Evolutionary conservation across 2,888 invertebrate species (phyloP), one percentile per base, ranked within the genome.

Genomic region (Alloplasta piceator): DNA sequence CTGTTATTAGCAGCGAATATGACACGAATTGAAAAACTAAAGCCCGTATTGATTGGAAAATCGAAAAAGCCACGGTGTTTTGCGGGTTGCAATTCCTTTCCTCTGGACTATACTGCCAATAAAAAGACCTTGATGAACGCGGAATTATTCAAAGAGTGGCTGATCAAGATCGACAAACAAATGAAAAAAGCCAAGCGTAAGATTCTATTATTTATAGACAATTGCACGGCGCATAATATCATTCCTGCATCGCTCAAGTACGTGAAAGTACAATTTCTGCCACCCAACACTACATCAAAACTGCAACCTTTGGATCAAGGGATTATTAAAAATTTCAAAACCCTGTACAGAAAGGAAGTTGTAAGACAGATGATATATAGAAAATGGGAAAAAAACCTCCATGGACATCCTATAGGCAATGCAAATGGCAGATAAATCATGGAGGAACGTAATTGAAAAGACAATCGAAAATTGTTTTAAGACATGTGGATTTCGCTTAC

Each of bases 91-190:
- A 82, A 84, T 64, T 75, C 71, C 36, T 73, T 86, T 83, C 89
- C 87, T 55, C 80, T 88, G 36, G 83, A 80, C 14, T 91, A 90
- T 82, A 85, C 84, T 80, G 80, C 83, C 48, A 90, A 90, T 72
- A 83, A 68, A 60, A 90, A 78, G 75, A 86, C 90, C 14, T 91
- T 90, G 91, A 91, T 92, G 90, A 92, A 89, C 66, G 82, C 82
- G 12, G 76, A n/a, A 84, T 64, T 90, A 43, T 88, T 87, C 60
- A 66, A 46, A 43, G 67, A 80, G n/a, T 86, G 85, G 86, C 77
- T 87, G 4, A 66, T 66, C 26, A 86, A 70, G 76, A 64, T 81
- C 84, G 89, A 90, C 83, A 87, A 83, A 46, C 78, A 78, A 83
- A 85, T 84, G 80, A 81, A 78, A 82, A 87, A 68, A 76, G 82